Conservation (phyloP, 2,797 vertebrate genomes). For the Parambassis ranga region DNA sequence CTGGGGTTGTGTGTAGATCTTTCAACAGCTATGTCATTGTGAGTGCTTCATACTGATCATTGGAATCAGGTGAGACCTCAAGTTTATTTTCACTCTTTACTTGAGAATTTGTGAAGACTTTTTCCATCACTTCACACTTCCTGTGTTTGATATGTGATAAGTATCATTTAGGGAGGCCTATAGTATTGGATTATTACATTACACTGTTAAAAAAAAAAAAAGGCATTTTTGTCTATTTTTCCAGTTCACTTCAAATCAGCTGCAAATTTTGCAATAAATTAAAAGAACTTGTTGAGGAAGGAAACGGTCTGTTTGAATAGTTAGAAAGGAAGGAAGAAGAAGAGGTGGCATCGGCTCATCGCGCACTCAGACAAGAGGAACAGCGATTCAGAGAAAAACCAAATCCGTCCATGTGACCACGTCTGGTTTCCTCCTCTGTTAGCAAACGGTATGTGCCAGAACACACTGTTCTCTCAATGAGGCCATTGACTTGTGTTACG, state of each 20-base stretch:
- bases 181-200: background rate
- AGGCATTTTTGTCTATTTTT: background rate
- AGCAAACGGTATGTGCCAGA: conserved; percentile 39
- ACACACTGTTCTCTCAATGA: conserved; percentile 75
- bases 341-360: conserved; percentile 37
- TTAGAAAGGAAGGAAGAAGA: conserved; percentile 60
- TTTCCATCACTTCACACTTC: too few species aligned
- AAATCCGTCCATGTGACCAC: conserved; percentile 71
- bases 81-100: background rate
- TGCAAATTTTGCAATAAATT: conserved; percentile 1
- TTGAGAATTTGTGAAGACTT: too few species aligned
- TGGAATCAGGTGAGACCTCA: background rate
- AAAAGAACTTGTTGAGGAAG: conserved; percentile 14
- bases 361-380: conserved; percentile 39
- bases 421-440: conserved; percentile 79
- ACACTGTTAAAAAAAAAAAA: too few species aligned
- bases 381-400: conserved; percentile 85
- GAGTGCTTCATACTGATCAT: too few species aligned
- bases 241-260: background rate
- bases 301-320: conserved; percentile 9
- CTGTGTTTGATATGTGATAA: background rate
- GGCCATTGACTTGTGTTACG: conserved; percentile 35
- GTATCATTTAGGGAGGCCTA: background rate
- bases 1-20: background rate
- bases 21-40: background rate